Evolutionary conservation across 2,797 vertebrate species (phyloP).

Genomic region (Labeo calbasu): DNA sequence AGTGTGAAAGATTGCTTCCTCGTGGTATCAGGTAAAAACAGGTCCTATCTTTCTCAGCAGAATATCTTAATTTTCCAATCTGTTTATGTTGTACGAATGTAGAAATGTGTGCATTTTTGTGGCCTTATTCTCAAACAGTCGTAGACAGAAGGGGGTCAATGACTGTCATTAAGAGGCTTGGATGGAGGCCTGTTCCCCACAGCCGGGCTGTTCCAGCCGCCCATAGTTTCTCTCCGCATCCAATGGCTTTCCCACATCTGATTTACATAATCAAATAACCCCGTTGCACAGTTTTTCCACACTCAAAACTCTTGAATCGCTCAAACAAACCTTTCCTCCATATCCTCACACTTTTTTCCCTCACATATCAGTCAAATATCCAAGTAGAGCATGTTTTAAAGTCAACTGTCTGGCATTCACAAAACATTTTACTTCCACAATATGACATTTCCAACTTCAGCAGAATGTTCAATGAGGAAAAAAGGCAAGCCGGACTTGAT

Average conservation of each 20-base stretch:
- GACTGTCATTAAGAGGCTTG: slow-evolving; percentile 64
- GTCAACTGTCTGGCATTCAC: slow-evolving; percentile 9
- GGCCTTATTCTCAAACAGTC: slow-evolving; percentile 69
- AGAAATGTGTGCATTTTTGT: slow-evolving; percentile 74
- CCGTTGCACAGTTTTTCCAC: slow-evolving; percentile 63
- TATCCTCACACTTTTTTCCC: slow-evolving; percentile 42
- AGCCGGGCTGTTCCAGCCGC: slow-evolving; percentile 46
- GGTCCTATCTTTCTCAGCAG: slow-evolving; percentile 49
- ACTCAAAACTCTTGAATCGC: slow-evolving; percentile 62
- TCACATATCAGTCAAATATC: slow-evolving; percentile 43
- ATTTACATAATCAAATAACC: slow-evolving; percentile 71
- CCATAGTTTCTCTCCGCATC: slow-evolving; percentile 45
- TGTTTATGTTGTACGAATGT: slow-evolving; percentile 75
- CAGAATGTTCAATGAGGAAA: not conserved
- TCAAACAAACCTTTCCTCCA: slow-evolving; percentile 48
- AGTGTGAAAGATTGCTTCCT: slow-evolving; percentile 26
- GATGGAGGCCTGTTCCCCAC: slow-evolving; percentile 48
- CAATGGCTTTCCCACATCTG: slow-evolving; percentile 53
- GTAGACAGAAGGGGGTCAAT: slow-evolving; percentile 65
- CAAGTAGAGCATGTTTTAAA: slow-evolving; percentile 22
- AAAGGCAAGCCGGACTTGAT: not conserved
- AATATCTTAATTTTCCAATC: slow-evolving; percentile 68
- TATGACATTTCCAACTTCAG: not conserved
- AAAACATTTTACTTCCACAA: not conserved
- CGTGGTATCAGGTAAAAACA: slow-evolving; percentile 60